These are phyloP conservation scores for Dinoponera quadriceps DNA, from an alignment of 1,140 invertebrate genomes.

Conservation along the genomic window DNA sequence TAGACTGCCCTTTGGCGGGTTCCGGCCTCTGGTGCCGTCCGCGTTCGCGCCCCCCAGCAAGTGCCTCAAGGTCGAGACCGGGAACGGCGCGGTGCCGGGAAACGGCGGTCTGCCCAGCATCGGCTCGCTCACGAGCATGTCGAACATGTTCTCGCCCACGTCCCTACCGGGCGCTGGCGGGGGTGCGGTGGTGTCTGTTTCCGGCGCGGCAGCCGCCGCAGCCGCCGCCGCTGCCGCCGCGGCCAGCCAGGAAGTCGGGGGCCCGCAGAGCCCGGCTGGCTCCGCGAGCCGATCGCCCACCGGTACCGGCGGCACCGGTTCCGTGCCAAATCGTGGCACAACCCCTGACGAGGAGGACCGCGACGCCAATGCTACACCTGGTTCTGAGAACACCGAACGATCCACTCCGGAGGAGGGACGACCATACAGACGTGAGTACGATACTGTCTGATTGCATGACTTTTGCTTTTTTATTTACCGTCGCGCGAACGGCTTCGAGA, in stretches of 20 bases:
- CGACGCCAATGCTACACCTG: slow-evolving; percentile 86
- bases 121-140: slow-evolving; percentile 82
- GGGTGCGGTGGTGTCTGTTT: slow-evolving; percentile 63
- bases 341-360: slow-evolving; percentile 85
- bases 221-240: slow-evolving; percentile 45
- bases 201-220: slow-evolving; percentile 50
- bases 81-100: slow-evolving; percentile 74
- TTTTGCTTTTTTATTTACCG: neutral
- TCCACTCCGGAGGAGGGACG: slow-evolving; percentile 87
- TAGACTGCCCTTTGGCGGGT: slow-evolving; percentile 83
- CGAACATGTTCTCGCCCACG: slow-evolving; percentile 84
- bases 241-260: slow-evolving; percentile 76
- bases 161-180: slow-evolving; percentile 78
- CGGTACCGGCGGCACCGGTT: slow-evolving; percentile 68
- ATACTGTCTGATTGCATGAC: neutral
- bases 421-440: slow-evolving; percentile 86
- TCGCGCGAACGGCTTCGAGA: neutral
- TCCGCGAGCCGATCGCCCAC: slow-evolving; percentile 77
- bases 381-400: slow-evolving; percentile 86
- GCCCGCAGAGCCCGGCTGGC: slow-evolving; percentile 77
- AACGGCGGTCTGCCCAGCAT: slow-evolving; percentile 81
- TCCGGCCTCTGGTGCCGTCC: slow-evolving; percentile 84
- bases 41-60: slow-evolving; percentile 87
- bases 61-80: slow-evolving; percentile 86
- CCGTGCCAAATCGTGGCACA: slow-evolving; percentile 75